Percentiles rank a stretch among this genome's conserved stretches.
phyloP scores from a whole-genome alignment of 2,113 vertebrate species.

The Uria lomvia region DNA sequence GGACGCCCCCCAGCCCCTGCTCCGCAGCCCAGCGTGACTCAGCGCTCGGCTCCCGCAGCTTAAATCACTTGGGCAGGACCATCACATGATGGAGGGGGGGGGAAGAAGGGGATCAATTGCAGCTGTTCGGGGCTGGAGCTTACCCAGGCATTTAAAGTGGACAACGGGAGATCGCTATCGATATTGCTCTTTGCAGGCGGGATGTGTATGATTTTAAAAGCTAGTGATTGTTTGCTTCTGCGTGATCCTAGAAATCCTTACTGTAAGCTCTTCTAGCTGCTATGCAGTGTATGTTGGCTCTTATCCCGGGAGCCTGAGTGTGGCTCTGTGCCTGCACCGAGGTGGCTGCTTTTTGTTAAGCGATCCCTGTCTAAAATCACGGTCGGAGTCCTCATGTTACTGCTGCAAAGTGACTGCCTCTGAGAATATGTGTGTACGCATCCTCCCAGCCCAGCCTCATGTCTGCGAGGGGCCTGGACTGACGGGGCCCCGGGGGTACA shows the following conservation, averaged over 20 bases:
- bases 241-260: background rate
- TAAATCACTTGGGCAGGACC: background rate
- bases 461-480: background rate
- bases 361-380: background rate
- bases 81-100: background rate
- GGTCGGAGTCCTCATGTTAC: background rate
- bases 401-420: background rate
- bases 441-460: background rate
- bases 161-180: background rate
- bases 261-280: background rate
- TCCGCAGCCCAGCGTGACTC: background rate
- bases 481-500: background rate
- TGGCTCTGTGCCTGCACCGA: background rate
- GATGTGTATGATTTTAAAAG: background rate
- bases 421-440: accelerated
- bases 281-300: background rate
- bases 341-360: background rate
- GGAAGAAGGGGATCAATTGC: background rate
- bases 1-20: background rate
- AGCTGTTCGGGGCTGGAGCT: background rate
- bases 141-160: background rate
- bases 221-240: background rate
- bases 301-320: accelerated
- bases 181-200: background rate
- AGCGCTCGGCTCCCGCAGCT: background rate